phyloP scores from a whole-genome alignment of 1,140 invertebrate genomes.

The Leguminivora glycinivorella region DNA sequence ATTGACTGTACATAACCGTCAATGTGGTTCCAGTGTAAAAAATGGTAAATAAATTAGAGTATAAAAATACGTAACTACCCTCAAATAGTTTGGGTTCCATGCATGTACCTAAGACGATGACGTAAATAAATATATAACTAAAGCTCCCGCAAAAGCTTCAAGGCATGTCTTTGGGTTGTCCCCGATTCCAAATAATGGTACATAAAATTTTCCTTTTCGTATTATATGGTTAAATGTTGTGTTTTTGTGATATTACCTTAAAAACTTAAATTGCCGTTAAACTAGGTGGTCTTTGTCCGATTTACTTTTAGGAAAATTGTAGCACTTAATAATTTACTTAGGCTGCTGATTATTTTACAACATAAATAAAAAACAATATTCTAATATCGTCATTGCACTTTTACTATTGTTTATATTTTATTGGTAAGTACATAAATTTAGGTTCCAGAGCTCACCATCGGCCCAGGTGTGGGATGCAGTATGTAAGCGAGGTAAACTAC shows the following conservation, averaged over 20 bases:
- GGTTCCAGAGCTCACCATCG: too few species aligned
- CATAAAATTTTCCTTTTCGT: conserved; percentile 35
- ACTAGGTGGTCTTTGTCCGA: neutral
- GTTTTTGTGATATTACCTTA: conserved; percentile 49
- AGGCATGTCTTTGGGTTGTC: conserved; percentile 30
- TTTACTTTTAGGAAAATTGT: neutral
- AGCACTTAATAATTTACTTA: conserved; percentile 28
- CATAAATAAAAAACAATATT: neutral
- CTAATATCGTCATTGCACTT: neutral
- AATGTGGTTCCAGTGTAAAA: neutral
- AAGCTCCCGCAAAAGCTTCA: neutral
- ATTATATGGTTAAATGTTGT: conserved; percentile 52
- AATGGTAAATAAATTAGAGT: conserved; percentile 15
- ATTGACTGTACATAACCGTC: neutral
- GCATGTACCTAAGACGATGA: conserved; percentile 46
- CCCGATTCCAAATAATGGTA: conserved; percentile 34
- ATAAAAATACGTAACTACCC: neutral
- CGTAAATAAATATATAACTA: neutral
- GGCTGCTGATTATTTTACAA: conserved; percentile 1
- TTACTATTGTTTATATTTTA: neutral
- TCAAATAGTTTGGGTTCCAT: conserved; percentile 44
- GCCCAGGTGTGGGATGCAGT: too few species aligned
- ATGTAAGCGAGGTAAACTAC: too few species aligned
- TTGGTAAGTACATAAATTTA: too few species aligned
- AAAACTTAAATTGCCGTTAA: conserved; percentile 32